Conservation (phyloP, 2,113 vertebrate genomes). For the Malurus cyaneus region DNA sequence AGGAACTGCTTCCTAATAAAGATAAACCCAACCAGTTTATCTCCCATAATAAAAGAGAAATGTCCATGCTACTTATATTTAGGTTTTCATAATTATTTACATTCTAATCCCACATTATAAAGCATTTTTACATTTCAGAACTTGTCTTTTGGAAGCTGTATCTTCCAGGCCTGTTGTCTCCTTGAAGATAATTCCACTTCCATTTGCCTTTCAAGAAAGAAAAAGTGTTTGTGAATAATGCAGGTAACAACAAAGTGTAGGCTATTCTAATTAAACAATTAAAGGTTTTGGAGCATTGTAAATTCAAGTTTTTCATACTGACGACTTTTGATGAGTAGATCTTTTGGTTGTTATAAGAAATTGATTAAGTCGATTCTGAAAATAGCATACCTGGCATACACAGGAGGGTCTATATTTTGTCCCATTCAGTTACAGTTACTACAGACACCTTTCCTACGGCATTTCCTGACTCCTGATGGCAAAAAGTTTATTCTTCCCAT, state of each 20-base stretch:
- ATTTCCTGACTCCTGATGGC: neutral
- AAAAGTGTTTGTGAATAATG: neutral
- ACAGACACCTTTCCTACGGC: neutral
- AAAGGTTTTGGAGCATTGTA: neutral
- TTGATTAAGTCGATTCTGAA: neutral
- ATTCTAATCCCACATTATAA: neutral
- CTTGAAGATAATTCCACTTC: neutral
- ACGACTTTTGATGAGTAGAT: neutral
- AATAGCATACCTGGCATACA: neutral
- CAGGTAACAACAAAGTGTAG: neutral
- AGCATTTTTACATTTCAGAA: neutral
- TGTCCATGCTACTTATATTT: neutral
- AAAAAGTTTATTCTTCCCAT: neutral
- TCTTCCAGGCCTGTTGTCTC: neutral
- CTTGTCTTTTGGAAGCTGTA: neutral
- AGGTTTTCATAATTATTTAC: neutral
- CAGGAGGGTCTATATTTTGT: neutral
- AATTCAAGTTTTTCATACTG: neutral
- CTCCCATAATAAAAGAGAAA: neutral
- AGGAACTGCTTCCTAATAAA: neutral
- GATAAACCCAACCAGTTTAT: neutral
- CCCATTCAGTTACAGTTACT: neutral
- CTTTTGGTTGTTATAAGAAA: neutral
- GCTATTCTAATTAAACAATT: neutral
- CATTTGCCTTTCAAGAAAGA: neutral